A percentile compares a stretch with the other conserved stretches of the same genome.
phyloP scores from a whole-genome alignment of 2,113 vertebrate genomes.

The Dascyllus trimaculatus region DNA sequence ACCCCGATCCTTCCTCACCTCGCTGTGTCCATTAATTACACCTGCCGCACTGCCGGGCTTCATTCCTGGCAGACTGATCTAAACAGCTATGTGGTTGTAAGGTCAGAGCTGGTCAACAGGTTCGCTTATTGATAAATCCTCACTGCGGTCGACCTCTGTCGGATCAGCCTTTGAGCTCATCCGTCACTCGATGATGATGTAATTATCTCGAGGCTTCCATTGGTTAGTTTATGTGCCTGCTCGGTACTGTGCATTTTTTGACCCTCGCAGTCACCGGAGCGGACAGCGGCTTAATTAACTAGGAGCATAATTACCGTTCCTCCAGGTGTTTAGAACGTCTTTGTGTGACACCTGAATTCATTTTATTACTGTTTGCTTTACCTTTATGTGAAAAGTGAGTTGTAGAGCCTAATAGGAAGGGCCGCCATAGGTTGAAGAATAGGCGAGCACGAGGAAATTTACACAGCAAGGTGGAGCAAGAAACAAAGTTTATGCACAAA shows the following conservation, averaged over 20 bases:
- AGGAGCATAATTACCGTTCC: neutral
- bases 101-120: slow-evolving; percentile 18
- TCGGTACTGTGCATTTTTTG: neutral
- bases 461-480: neutral
- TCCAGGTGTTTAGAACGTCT: neutral
- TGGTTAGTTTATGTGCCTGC: neutral
- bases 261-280: neutral
- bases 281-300: neutral
- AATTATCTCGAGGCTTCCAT: slow-evolving; percentile 6
- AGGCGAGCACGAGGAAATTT: neutral
- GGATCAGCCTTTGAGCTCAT: slow-evolving; percentile 32
- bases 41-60: neutral
- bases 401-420: neutral
- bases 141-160: slow-evolving; percentile 13
- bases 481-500: slow-evolving; percentile 30
- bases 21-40: slow-evolving; percentile 4
- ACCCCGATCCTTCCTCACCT: neutral
- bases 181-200: slow-evolving; percentile 43
- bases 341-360: neutral
- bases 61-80: neutral
- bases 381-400: neutral
- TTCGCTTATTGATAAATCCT: slow-evolving; percentile 29
- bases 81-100: slow-evolving; percentile 16
- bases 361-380: neutral
- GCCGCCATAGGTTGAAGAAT: neutral